A percentile compares a stretch with the other conserved stretches of the same genome.
Evolutionary conservation across 2,888 invertebrate species (phyloP).

Genomic region (Corbicula japonica): DNA sequence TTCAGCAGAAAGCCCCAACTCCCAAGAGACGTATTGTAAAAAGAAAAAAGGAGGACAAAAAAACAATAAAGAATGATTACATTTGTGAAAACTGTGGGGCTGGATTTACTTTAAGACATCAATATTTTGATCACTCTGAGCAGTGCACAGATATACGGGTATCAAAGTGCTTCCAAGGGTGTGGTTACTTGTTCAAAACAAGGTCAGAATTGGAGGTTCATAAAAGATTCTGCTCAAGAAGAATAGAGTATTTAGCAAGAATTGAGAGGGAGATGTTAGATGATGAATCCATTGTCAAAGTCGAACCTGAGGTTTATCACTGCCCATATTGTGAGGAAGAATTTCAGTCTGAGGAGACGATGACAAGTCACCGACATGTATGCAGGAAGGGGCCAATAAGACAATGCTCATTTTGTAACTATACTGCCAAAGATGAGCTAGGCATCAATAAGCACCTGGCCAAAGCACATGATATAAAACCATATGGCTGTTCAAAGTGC

Average conservation of each 20-base stretch:
- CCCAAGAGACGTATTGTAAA: no score
- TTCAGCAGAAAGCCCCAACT: no score
- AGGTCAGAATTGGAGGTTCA: conserved; percentile 29
- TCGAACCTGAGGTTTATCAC: no score
- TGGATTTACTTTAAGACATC: not conserved
- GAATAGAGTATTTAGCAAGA: conserved; percentile 16
- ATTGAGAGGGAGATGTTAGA: not conserved
- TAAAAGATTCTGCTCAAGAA: conserved; percentile 27
- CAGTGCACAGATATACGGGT: not conserved
- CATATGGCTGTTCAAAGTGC: not conserved
- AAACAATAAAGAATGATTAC: conserved; percentile 10
- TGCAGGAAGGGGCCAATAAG: no score
- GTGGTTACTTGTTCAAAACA: conserved; percentile 25
- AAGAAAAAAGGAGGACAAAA: no score
- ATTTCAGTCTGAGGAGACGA: no score
- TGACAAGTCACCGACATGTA: no score
- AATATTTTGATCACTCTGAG: conserved; percentile 2
- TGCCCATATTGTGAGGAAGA: no score
- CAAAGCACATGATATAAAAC: not conserved
- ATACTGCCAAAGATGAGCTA: not conserved
- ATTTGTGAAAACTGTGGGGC: conserved; percentile 26
- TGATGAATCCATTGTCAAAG: not conserved
- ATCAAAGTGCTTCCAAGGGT: conserved; percentile 33
- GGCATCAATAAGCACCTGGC: no score
- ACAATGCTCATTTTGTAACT: no score